Base-by-base conservation (phyloP, 2,113 vertebrate genomes). In the Salvelinus namaycush region DNA sequence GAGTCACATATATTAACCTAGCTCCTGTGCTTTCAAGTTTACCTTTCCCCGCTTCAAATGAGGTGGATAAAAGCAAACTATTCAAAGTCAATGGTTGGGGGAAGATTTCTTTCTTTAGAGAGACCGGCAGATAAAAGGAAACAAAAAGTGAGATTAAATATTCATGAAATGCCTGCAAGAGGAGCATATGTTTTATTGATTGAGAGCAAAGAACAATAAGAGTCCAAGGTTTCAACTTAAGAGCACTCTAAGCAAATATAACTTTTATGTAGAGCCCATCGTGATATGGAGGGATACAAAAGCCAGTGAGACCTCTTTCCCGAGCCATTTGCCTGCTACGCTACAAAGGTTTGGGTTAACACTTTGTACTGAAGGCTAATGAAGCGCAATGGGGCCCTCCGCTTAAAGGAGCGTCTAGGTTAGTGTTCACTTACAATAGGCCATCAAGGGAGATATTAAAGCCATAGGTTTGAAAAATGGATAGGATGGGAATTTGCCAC, bases 161-260 rank as follows among this genome's bases (percentile, higher is more conserved):
- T 93, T 93, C 86, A 94, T 39, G 66, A 88, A 89, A 80, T 48
- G 62, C 80, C 65, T 71, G 81, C 82, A 86, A 54, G 81, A 64
- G 64, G 68, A 80, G 86, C 83, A 39, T 79, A 92, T 93, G 90
- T 93, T 93, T 93, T 94, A 93, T 94, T 93, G 91, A 93, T 91
- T 87, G 84, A 81, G 79, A 81, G 51, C 75, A 70, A 79, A 83
- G 76, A 93, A 92, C 87, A 92, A 92, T 86, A 80, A 80, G 81
- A 85, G 74, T 78, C 67, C 83, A 70, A 49, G 79, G 78, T 87
- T 87, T 81, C 62, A 59, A 84, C 86, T 83, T 89, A 88, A 90
- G 82, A 90, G 89, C 86, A 83, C 77, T 83, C 79, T 80, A 75
- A 74, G 78, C 20, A 66, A 78, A 77, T 20, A 72, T 16, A 86